Evolutionary conservation across 2,113 vertebrate genomes (phyloP).

Genomic region (Centropus bengalensis): DNA sequence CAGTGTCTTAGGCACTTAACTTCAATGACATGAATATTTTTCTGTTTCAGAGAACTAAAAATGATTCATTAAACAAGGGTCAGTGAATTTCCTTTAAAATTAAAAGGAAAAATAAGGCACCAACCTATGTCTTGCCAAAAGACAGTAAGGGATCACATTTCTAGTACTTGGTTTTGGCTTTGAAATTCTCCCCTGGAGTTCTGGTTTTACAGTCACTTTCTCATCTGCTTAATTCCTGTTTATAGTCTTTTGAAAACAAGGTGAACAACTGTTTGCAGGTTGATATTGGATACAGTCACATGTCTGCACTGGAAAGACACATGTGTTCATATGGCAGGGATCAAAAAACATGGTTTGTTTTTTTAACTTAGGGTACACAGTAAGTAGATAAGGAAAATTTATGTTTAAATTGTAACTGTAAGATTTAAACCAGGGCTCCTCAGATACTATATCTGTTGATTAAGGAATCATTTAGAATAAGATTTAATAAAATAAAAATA

Average conservation of each 20-base stretch:
- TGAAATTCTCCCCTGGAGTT: not conserved
- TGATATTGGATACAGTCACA: not conserved
- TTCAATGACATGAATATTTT: not conserved
- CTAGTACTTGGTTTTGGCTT: not conserved
- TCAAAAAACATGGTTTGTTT: not conserved
- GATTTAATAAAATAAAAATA: not conserved
- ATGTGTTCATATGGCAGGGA: not conserved
- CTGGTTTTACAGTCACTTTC: not conserved
- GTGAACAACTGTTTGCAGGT: not conserved
- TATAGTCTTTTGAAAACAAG: not conserved
- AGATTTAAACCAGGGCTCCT: not conserved
- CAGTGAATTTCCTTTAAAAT: not conserved
- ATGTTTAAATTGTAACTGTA: not conserved
- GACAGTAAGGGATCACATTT: not conserved
- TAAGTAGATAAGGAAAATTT: not conserved
- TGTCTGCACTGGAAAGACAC: not conserved
- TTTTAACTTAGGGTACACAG: not conserved
- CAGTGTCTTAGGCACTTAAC: not conserved
- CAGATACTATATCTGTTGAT: not conserved
- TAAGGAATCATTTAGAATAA: not conserved
- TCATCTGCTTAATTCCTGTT: not conserved
- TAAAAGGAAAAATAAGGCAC: not conserved
- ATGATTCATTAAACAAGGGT: not conserved
- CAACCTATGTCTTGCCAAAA: not conserved
- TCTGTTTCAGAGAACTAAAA: not conserved